Base-by-base conservation (phyloP, 2,797 vertebrate genomes). In the Cynodonichthys magdalenae region DNA sequence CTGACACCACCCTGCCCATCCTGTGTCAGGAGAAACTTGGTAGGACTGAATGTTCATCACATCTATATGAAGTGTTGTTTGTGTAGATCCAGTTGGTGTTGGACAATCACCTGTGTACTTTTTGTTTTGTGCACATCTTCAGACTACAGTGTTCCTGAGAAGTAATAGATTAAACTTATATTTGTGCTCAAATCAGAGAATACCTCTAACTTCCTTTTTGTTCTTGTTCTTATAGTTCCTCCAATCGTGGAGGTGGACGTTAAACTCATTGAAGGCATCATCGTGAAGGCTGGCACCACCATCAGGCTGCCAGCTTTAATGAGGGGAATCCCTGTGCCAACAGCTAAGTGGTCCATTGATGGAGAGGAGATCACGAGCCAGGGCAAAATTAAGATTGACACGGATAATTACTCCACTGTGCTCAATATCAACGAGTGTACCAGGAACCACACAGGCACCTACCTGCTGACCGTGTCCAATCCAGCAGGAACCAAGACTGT, bases 1-100 rank as follows among this genome's bases (percentile, higher is more conserved):
- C 97, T n/a, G 98, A 99, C 69, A 98, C 96, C 77, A 99, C 98
- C 14, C 91, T 99, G 77, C 97, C 97, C 53, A 96, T 99, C 80
- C 95, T 98, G 34, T 99, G 98, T 81, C 96, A 97, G 84, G 98
- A 99, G 92, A 99, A 98, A 89, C 89, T 99, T 76, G 96, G 98
- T 99, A 89, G 92, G 89, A 65, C 9, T 0, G n/a, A 15, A 31
- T 8, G 15, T 51, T 24, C 44, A 24, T 18, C 2, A 39, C 18
- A n/a, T 19, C 11, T 7, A 8, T 19, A 31, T 17, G 7, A n/a
- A 44, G 42, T 1, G 7, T n/a, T 44, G 5, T 5, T n/a, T 15
- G 5, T 44, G 15, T 24, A 24, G 24, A 24, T 24, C 24, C 24
- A 24, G 24, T 24, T 24, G 24, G 6, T 48, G 5, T 20, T 59